These are phyloP conservation scores for Autographa pulchrina DNA, from an alignment of 2,888 invertebrate genomes.

Conservation along the genomic window DNA sequence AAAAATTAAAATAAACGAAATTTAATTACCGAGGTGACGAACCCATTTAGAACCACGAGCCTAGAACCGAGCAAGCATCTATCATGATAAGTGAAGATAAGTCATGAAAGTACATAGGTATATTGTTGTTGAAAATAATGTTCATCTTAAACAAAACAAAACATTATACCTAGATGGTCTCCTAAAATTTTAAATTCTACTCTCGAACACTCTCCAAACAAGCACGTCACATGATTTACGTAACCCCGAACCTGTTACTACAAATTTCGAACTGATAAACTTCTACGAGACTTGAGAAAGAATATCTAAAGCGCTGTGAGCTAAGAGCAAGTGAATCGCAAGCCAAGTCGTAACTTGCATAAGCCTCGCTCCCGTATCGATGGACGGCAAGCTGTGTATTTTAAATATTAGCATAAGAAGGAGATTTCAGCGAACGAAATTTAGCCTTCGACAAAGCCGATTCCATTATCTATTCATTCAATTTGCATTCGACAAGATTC, in stretches of 20 bases:
- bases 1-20: too few relatives aligned
- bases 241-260: constrained; percentile 11
- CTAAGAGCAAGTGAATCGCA: constrained; percentile 39
- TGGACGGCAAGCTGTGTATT: constrained; percentile 54
- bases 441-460: constrained; percentile 49
- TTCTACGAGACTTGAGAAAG: constrained; percentile 30
- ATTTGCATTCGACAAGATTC: constrained; percentile 47
- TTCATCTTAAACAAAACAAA: not conserved
- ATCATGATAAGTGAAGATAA: too few relatives aligned
- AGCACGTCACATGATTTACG: constrained; percentile 12
- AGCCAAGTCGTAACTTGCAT: constrained; percentile 51
- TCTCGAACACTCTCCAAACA: not conserved
- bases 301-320: constrained; percentile 35
- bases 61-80: too few relatives aligned
- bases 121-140: too few relatives aligned
- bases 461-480: constrained; percentile 52
- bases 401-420: constrained; percentile 62
- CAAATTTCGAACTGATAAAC: constrained; percentile 38
- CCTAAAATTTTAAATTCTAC: constrained; percentile 11
- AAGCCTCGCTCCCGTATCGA: constrained; percentile 52
- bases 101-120: too few relatives aligned
- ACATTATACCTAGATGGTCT: not conserved
- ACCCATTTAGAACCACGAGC: too few relatives aligned
- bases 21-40: too few relatives aligned
- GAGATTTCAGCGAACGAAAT: constrained; percentile 55